Percentiles rank a stretch among this genome's conserved stretches.
Evolutionary conservation across 2,797 vertebrate species (phyloP).

Genomic region (Neoniphon sammara): DNA sequence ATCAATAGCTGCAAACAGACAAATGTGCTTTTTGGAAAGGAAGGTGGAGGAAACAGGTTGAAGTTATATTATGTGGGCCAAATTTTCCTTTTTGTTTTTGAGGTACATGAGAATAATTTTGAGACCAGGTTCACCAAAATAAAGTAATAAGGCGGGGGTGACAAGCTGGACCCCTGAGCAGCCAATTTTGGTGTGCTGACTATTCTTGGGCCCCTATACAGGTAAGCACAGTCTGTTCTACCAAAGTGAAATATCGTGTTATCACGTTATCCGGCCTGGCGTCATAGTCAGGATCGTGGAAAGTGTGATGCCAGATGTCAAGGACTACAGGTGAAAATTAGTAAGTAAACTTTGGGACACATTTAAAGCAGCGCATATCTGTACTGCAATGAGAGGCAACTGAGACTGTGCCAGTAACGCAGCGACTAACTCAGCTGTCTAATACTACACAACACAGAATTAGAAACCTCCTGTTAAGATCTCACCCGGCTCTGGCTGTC

Average conservation of each 20-base stretch:
- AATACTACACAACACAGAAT: slow-evolving; percentile 47
- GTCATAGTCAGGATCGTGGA: background rate
- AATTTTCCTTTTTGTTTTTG: background rate
- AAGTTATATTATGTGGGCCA: slow-evolving; percentile 16
- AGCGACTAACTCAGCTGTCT: slow-evolving; percentile 59
- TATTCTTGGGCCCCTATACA: too few relatives aligned
- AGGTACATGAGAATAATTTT: too few relatives aligned
- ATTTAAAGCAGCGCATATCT: too few relatives aligned
- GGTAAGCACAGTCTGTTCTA: too few relatives aligned
- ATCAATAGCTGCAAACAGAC: slow-evolving; percentile 32
- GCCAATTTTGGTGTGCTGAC: too few relatives aligned
- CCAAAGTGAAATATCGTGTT: too few relatives aligned
- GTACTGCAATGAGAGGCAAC: too few relatives aligned
- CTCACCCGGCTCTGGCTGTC: slow-evolving; percentile 61
- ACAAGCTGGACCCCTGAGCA: too few relatives aligned
- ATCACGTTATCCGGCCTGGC: too few relatives aligned
- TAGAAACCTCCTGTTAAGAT: slow-evolving; percentile 57
- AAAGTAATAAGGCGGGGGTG: too few relatives aligned
- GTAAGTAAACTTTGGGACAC: too few relatives aligned
- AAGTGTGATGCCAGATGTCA: background rate
- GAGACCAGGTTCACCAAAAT: too few relatives aligned
- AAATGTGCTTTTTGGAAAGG: background rate
- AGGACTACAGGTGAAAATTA: background rate
- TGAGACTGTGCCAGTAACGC: slow-evolving; percentile 24
- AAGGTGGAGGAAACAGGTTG: slow-evolving; percentile 14